phyloP scores from a whole-genome alignment of 2,888 invertebrate genomes.

The Platynereis dumerilii region DNA sequence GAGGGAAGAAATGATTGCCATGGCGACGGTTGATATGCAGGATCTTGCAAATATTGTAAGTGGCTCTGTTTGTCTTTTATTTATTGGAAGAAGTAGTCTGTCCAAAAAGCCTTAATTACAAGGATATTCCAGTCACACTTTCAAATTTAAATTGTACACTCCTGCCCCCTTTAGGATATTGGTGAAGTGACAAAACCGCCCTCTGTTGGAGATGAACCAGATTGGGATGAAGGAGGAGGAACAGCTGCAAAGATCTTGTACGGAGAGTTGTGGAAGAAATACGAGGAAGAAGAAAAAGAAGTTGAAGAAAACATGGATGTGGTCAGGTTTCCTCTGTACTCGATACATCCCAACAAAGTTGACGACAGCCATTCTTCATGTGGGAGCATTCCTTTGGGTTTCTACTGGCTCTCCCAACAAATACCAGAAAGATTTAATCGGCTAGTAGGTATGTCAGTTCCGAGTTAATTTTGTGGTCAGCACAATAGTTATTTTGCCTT shows the following conservation, averaged over 20 bases:
- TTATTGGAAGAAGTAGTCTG: too few species aligned
- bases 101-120: too few species aligned
- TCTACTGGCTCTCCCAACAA: constrained; percentile 52
- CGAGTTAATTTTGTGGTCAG: neutral
- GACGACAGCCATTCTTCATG: constrained; percentile 49
- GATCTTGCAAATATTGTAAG: constrained; percentile 52
- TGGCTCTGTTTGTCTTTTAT: neutral
- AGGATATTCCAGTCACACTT: too few species aligned
- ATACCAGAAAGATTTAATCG: constrained; percentile 47
- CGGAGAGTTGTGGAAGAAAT: constrained; percentile 6
- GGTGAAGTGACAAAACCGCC: neutral
- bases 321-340: constrained; percentile 52
- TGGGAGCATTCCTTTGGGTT: constrained; percentile 52
- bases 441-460: constrained; percentile 44
- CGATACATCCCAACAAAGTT: constrained; percentile 41
- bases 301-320: constrained; percentile 29
- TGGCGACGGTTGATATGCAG: constrained; percentile 56
- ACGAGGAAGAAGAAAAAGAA: constrained; percentile 17
- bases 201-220: constrained; percentile 4
- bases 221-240: neutral
- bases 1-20: constrained; percentile 56
- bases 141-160: neutral
- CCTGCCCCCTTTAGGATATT: neutral
- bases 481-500: too few species aligned
- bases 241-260: neutral